A percentile compares a stretch with the other conserved stretches of the same genome.
Conservation (phyloP, 2,113 vertebrate genomes). For the Edolisoma coerulescens region DNA sequence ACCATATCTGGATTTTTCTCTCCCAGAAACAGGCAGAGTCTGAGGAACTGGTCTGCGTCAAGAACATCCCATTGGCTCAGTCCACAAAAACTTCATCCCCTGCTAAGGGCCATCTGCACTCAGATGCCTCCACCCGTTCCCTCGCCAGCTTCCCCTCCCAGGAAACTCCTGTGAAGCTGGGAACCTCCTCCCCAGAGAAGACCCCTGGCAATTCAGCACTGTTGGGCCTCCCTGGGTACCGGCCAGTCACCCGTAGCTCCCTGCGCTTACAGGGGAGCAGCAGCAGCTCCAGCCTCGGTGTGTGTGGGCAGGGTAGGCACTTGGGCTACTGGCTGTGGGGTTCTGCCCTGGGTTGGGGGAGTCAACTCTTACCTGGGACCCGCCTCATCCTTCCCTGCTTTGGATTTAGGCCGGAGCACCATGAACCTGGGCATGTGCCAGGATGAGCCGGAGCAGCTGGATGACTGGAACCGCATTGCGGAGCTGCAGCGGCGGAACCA, state of each 20-base stretch:
- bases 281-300: conserved; percentile 65
- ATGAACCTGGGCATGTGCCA: conserved; percentile 76
- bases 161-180: conserved; percentile 56
- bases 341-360: too few species aligned
- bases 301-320: background rate
- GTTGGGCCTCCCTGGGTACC: conserved; percentile 86
- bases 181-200: conserved; percentile 58
- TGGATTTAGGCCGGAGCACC: conserved; percentile 65
- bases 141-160: conserved; percentile 47
- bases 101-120: conserved; percentile 34
- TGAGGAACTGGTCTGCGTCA: conserved; percentile 41
- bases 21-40: conserved; percentile 71
- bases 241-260: conserved; percentile 78
- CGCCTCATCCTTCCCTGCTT: too few species aligned
- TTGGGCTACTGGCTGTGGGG: background rate
- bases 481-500: conserved; percentile 89
- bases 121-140: conserved; percentile 49
- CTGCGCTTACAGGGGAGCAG: conserved; percentile 52
- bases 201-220: conserved; percentile 66
- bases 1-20: background rate
- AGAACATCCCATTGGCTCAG: conserved; percentile 67
- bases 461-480: conserved; percentile 89
- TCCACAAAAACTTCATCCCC: conserved; percentile 41
- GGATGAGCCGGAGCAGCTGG: conserved; percentile 83
- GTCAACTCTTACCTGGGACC: background rate